Evolutionary conservation across 2,797 vertebrate species (phyloP), one percentile per base, ranked within the genome.

Genomic region (Myotis planiceps): DNA sequence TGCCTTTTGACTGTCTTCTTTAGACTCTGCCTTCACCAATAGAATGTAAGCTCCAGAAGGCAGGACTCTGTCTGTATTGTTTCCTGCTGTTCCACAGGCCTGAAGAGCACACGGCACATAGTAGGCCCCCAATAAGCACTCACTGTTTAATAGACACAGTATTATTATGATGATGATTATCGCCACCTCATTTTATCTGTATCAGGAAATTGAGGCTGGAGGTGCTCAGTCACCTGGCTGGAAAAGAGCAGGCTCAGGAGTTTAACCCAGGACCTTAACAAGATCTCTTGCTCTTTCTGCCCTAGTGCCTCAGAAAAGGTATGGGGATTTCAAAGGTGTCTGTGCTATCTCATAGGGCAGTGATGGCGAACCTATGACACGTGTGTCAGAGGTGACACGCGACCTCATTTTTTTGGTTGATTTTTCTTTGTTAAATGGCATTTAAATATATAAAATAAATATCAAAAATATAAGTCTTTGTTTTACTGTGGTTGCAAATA

Each of bases 101-200:
- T 25, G 7, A 71, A 27, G 42, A 81, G 29, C 12, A n/a, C 9
- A 1, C 0, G 3, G 12, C 23, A 63, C 29, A 25, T 1, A 47
- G 63, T 8, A 16, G 66, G 1, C 29, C n/a, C 53, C 49, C 3
- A 25, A 3, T 19, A 29, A 55, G 14, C 14, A 34, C 14, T 65
- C 3, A 10, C 32, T 49, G 45, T 34, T 8, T 45, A 23, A 12
- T 2, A 53, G 16, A 12, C 6, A 1, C 16, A 14, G 39, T 25
- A 25, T 65, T 80, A 25, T 27, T 18, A 25, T 27, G 10, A 2
- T 32, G 32, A 13, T 25, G 66, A 55, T 29, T 45, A 9, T 32
- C 9, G 4, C 14, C 37, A n/a, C 23, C 74, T 49, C 51, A 47
- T 88, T 66, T 13, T 53, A 8, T 88, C n/a, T 63, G 10, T 29